Evolutionary conservation across 2,113 vertebrate genomes (phyloP).

Genomic region (Notechis scutatus): DNA sequence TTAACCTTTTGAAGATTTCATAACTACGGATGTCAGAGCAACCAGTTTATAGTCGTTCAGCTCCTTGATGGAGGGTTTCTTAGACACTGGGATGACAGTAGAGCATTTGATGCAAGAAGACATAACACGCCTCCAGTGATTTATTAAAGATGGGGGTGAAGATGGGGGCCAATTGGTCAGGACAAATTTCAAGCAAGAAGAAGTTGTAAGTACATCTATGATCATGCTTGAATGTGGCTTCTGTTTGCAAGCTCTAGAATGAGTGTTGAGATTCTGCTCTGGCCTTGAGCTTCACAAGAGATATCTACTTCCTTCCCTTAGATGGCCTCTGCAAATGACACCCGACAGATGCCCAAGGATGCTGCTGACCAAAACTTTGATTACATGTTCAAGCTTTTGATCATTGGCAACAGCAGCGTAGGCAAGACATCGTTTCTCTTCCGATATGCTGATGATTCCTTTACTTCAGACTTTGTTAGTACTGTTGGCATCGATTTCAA

Average conservation of each 20-base stretch:
- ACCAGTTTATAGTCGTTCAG: background rate
- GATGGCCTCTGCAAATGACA: conserved; percentile 83
- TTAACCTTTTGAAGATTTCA: background rate
- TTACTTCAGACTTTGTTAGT: conserved; percentile 88
- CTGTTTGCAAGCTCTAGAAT: background rate
- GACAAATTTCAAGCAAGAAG: background rate
- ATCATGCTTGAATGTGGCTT: background rate
- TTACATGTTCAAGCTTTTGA: conserved; percentile 90
- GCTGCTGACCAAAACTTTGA: conserved; percentile 91
- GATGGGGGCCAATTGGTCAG: background rate
- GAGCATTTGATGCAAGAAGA: background rate
- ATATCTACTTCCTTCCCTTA: background rate
- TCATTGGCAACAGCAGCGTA: conserved; percentile 64
- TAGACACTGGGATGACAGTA: background rate
- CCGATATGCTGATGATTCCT: conserved; percentile 88
- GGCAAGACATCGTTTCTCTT: conserved; percentile 93
- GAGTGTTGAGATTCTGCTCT: background rate
- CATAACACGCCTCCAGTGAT: background rate
- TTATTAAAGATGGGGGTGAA: background rate
- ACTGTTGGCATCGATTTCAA: conserved; percentile 94
- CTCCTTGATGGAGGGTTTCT: background rate
- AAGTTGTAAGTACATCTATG: background rate
- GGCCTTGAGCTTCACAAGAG: too few species aligned
- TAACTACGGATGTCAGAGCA: background rate
- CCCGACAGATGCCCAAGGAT: conserved; percentile 77